These are phyloP conservation scores for Diplolepis rosae DNA, from an alignment of 2,888 invertebrate species.

Conservation along the genomic window DNA sequence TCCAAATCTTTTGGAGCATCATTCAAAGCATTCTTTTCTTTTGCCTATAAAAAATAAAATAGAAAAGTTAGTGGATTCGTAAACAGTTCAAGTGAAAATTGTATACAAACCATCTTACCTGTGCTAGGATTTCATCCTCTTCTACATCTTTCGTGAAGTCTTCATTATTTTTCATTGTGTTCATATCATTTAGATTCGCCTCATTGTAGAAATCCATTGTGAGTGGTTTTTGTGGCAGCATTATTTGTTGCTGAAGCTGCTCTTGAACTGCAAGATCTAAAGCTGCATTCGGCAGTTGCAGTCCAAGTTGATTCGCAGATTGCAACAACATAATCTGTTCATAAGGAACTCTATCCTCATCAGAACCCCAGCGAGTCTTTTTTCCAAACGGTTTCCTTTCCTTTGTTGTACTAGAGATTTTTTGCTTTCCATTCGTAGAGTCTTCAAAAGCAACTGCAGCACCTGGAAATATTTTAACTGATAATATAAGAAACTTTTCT, in stretches of 20 bases:
- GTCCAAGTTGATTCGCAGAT: conserved; percentile 67
- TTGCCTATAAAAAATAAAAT: conserved; percentile 45
- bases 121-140: conserved; percentile 56
- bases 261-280: conserved; percentile 65
- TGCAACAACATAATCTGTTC: conserved; percentile 70
- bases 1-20: conserved; percentile 71
- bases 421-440: conserved; percentile 51
- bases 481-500: too few relatives aligned
- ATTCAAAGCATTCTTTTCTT: conserved; percentile 46
- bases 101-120: conserved; percentile 48
- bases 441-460: conserved; percentile 48
- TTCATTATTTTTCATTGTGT: conserved; percentile 54
- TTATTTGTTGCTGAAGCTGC: conserved; percentile 57
- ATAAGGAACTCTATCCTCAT: conserved; percentile 69
- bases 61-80: neutral
- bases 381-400: conserved; percentile 69
- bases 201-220: conserved; percentile 62
- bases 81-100: conserved; percentile 1
- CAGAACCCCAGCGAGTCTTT: conserved; percentile 71
- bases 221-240: conserved; percentile 51
- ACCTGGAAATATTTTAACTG: neutral
- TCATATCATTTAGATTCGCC: conserved; percentile 34
- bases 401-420: conserved; percentile 49
- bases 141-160: conserved; percentile 61
- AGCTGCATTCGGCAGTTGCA: conserved; percentile 65